These are phyloP conservation scores for Prochilodus magdalenae DNA, from an alignment of 2,113 vertebrate genomes.

Conservation along the genomic window DNA sequence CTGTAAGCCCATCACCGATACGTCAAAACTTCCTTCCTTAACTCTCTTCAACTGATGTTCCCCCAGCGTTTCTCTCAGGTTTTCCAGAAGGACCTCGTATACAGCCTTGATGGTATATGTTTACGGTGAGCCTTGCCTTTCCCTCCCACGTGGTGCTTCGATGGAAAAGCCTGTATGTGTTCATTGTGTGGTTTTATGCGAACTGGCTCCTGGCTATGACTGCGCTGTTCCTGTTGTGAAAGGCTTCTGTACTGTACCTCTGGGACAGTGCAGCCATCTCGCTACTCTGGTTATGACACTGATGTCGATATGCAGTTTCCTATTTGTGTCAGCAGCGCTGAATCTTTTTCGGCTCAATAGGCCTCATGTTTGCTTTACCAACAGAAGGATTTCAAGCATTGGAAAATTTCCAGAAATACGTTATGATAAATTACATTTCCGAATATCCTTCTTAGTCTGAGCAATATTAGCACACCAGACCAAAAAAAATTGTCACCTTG, in stretches of 20 bases:
- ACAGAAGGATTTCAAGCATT: too few relatives aligned
- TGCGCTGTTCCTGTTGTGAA: not conserved
- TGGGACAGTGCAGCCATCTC: not conserved
- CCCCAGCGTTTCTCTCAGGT: not conserved
- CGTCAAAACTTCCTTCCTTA: conserved; percentile 40
- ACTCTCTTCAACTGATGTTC: not conserved
- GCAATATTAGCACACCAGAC: too few relatives aligned
- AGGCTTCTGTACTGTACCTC: not conserved
- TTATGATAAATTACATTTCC: too few relatives aligned
- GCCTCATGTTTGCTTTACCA: not conserved
- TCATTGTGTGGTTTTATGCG: not conserved
- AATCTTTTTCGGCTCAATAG: not conserved
- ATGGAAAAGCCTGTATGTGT: not conserved
- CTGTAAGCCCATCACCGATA: conserved; percentile 22
- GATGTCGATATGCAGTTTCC: not conserved
- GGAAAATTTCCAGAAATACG: too few relatives aligned
- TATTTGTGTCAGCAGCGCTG: conserved; percentile 1
- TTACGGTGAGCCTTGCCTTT: too few relatives aligned
- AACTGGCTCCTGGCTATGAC: not conserved
- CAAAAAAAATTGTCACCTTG: too few relatives aligned
- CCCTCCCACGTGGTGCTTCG: not conserved
- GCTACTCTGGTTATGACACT: not conserved
- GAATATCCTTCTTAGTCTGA: too few relatives aligned
- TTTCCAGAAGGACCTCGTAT: not conserved
- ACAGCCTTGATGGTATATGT: not conserved